A percentile compares a stretch with the other conserved stretches of the same genome.
Evolutionary conservation across 92 coral and sea anemone genomes (phyloP).

Genomic region (Porites rus): DNA sequence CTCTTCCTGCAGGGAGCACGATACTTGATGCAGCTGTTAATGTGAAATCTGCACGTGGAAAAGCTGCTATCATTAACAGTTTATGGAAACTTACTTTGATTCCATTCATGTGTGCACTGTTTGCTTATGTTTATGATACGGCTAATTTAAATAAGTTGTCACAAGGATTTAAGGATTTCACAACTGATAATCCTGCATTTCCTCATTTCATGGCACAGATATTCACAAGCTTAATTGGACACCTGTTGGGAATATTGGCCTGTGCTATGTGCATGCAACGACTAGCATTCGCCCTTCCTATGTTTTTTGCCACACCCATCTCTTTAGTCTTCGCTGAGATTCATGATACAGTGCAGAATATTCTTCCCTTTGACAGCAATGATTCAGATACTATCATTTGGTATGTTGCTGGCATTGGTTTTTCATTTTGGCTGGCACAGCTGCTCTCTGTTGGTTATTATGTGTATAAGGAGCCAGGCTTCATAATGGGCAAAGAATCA

Average conservation of each 20-base stretch:
- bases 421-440: slow-evolving; percentile 75
- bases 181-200: slow-evolving; percentile 37
- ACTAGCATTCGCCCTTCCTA: slow-evolving; percentile 82
- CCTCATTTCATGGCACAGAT: slow-evolving; percentile 80
- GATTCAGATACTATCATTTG: background rate
- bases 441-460: slow-evolving; percentile 80
- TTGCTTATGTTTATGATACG: slow-evolving; percentile 27
- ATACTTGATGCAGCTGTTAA: slow-evolving; percentile 7
- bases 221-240: slow-evolving; percentile 82
- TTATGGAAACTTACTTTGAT: slow-evolving; percentile 80
- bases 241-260: slow-evolving; percentile 79
- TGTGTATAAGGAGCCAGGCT: slow-evolving; percentile 79
- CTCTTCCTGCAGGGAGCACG: slow-evolving; percentile 18
- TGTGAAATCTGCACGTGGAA: slow-evolving; percentile 74
- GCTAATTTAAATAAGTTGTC: slow-evolving; percentile 28
- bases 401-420: slow-evolving; percentile 43
- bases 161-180: slow-evolving; percentile 61
- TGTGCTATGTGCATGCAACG: slow-evolving; percentile 90
- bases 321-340: slow-evolving; percentile 35
- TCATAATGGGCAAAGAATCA: slow-evolving; percentile 93
- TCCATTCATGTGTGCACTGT: slow-evolving; percentile 83
- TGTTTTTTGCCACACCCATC: slow-evolving; percentile 85
- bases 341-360: background rate
- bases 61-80: slow-evolving; percentile 83
- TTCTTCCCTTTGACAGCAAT: slow-evolving; percentile 55